These are phyloP conservation scores for Iselma pallidipennis DNA, from an alignment of 2,888 invertebrate species.

Conservation along the genomic window DNA sequence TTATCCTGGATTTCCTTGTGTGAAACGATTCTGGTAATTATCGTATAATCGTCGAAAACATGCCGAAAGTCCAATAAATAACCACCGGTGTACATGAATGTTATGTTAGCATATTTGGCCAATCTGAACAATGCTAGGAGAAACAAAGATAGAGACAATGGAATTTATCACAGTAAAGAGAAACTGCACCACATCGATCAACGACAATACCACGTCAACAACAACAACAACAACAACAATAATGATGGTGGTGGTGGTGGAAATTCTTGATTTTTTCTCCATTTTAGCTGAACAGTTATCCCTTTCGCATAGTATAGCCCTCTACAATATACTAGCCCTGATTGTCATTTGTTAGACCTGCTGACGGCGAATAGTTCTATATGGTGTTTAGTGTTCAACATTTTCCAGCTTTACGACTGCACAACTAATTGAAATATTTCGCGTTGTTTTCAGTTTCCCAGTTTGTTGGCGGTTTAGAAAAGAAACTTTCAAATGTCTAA, in stretches of 20 bases:
- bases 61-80: background rate
- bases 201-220: background rate
- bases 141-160: background rate
- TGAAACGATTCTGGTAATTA: background rate
- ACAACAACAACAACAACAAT: no score
- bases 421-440: background rate
- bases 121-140: background rate
- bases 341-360: no score
- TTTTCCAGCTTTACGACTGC: background rate
- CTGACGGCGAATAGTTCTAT: no score
- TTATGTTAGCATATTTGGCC: background rate
- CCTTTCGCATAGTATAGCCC: no score
- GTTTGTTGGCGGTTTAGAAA: no score
- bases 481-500: background rate
- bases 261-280: background rate
- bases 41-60: background rate
- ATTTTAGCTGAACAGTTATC: no score
- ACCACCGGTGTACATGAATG: background rate
- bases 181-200: background rate
- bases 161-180: background rate
- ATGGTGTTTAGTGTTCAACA: no score
- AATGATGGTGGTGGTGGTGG: no score
- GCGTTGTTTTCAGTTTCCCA: background rate
- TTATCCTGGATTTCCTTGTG: background rate
- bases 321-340: no score